These are phyloP conservation scores for Trematocara marginatum DNA, from an alignment of 2,113 vertebrate genomes.

Conservation along the genomic window DNA sequence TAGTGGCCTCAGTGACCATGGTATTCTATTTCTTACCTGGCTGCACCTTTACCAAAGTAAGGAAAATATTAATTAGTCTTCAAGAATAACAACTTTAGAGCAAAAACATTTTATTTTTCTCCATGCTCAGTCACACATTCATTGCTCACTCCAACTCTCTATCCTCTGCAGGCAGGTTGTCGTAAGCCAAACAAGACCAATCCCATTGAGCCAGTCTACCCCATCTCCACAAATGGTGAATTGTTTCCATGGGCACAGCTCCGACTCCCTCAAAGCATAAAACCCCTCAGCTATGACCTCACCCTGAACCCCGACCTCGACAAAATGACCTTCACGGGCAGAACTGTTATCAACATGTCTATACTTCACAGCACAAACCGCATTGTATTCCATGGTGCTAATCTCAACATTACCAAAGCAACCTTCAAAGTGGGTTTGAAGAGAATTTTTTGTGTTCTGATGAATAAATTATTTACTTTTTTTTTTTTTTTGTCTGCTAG, in stretches of 20 bases:
- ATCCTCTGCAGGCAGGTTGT: constrained; percentile 75
- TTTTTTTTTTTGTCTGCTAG: background rate
- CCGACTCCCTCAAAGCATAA: constrained; percentile 79
- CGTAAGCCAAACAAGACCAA: constrained; percentile 71
- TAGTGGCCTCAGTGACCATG: constrained; percentile 79
- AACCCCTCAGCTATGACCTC: constrained; percentile 83
- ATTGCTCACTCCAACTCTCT: background rate
- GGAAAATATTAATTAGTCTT: background rate
- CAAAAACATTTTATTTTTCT: background rate
- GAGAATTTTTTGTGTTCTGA: background rate
- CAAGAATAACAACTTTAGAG: background rate
- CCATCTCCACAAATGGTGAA: constrained; percentile 78
- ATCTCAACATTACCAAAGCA: constrained; percentile 79
- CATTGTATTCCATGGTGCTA: constrained; percentile 84
- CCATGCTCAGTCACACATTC: background rate
- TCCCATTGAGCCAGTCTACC: constrained; percentile 74
- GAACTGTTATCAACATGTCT: constrained; percentile 75
- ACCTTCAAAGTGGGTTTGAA: constrained; percentile 55
- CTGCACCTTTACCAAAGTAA: constrained; percentile 90
- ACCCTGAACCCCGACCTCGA: constrained; percentile 81
- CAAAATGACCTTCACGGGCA: constrained; percentile 78
- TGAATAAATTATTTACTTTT: background rate
- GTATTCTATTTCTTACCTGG: constrained; percentile 86
- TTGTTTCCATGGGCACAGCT: constrained; percentile 85
- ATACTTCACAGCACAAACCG: constrained; percentile 72